Evolutionary conservation across 2,797 vertebrate genomes (phyloP).

Genomic region (Coreius guichenoti): DNA sequence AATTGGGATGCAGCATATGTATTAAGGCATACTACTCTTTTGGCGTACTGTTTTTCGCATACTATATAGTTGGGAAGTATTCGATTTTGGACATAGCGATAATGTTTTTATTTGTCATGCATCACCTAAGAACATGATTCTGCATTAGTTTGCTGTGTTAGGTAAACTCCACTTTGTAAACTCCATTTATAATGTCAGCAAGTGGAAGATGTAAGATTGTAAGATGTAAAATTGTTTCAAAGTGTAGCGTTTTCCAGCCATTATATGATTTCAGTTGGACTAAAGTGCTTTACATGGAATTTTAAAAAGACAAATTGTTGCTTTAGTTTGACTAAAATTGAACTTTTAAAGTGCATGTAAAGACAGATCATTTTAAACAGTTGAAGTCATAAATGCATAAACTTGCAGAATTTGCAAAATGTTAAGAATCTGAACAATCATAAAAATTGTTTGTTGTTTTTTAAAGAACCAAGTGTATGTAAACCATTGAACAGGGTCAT

Average conservation of each 20-base stretch:
- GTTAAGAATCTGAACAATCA: not conserved
- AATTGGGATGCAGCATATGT: no score
- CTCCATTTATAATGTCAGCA: not conserved
- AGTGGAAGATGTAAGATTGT: not conserved
- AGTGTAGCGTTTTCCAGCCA: not conserved
- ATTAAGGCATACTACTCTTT: no score
- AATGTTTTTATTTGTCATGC: not conserved
- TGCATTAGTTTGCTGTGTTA: not conserved
- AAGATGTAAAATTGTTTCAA: no score
- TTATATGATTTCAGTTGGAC: not conserved
- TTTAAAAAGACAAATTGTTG: not conserved
- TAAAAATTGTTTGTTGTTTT: not conserved
- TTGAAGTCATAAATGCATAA: not conserved
- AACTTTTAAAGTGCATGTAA: not conserved
- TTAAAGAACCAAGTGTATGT: not conserved
- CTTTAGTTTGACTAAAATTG: not conserved
- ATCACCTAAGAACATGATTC: not conserved
- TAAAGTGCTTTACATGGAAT: not conserved
- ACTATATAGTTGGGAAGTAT: not conserved
- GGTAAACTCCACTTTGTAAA: not conserved
- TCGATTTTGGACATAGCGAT: rapidly evolving
- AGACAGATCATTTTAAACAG: not conserved
- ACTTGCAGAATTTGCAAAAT: not conserved
- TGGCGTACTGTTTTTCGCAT: no score
- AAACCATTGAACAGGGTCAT: not conserved